Evolutionary conservation across 2,888 invertebrate species (phyloP).

Genomic region (Rhagophthalmus giganteus): DNA sequence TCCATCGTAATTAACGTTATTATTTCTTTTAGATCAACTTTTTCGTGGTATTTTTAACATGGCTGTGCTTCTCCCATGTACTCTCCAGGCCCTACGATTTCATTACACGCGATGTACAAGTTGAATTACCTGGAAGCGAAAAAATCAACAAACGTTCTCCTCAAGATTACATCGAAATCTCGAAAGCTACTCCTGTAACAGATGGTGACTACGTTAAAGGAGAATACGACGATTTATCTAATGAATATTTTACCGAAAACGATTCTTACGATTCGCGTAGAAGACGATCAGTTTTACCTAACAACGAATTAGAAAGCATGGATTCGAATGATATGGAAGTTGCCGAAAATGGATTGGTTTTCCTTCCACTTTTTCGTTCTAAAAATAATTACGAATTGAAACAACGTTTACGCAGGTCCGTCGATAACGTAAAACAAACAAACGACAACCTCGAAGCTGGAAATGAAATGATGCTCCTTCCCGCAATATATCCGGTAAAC

Average conservation of each 20-base stretch:
- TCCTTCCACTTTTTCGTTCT: slow-evolving; percentile 26
- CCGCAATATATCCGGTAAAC: slow-evolving; percentile 16
- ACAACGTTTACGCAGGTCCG: slow-evolving; percentile 3
- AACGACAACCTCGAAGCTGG: neutral
- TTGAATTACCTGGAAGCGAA: slow-evolving; percentile 30
- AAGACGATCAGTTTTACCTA: neutral
- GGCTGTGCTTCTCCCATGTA: neutral
- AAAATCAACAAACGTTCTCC: slow-evolving; percentile 32
- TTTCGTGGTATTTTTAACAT: neutral
- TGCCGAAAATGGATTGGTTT: slow-evolving; percentile 22
- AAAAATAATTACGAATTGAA: neutral
- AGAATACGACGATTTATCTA: neutral
- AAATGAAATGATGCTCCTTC: slow-evolving; percentile 12
- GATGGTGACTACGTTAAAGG: neutral
- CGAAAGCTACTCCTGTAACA: neutral
- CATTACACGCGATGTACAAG: slow-evolving; percentile 26
- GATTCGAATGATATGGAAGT: slow-evolving; percentile 23
- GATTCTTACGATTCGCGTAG: neutral
- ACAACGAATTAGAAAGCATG: slow-evolving; percentile 6
- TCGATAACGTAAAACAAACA: neutral
- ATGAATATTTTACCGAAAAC: too few species aligned
- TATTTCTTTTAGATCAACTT: slow-evolving; percentile 12
- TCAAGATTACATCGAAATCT: slow-evolving; percentile 6
- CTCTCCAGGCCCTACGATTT: slow-evolving; percentile 47
- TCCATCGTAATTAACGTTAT: neutral